Evolutionary conservation across 2,888 invertebrate genomes (phyloP).

Genomic region (Xestoiulus laeticollis): DNA sequence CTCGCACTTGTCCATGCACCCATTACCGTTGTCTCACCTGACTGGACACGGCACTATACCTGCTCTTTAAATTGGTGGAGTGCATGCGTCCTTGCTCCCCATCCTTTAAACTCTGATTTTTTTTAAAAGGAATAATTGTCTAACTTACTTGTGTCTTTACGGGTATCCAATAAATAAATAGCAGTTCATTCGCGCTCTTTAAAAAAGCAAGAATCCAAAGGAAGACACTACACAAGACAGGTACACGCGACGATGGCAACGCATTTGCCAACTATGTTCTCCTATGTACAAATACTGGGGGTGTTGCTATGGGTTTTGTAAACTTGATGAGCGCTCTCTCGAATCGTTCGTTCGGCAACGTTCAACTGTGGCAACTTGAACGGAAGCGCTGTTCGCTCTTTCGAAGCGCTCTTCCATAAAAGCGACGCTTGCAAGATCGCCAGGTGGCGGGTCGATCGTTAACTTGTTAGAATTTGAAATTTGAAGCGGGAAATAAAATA

Average conservation of each 20-base stretch:
- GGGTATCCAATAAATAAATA: not conserved
- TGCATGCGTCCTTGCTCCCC: not conserved
- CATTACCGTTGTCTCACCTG: not conserved
- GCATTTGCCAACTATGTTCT: not conserved
- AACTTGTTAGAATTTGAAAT: not conserved
- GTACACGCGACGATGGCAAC: slow-evolving; percentile 12
- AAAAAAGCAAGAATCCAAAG: not conserved
- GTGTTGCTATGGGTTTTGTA: not conserved
- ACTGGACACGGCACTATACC: not conserved
- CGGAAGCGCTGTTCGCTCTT: not conserved
- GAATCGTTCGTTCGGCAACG: not conserved
- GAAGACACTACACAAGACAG: slow-evolving; percentile 14
- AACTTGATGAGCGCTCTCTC: not conserved
- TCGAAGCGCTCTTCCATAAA: not conserved
- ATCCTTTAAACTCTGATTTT: not conserved
- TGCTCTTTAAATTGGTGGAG: not conserved
- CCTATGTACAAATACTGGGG: slow-evolving; percentile 12
- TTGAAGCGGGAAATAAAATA: not conserved
- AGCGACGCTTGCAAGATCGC: not conserved
- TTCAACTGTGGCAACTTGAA: not conserved
- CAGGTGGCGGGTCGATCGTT: not conserved
- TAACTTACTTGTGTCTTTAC: not conserved
- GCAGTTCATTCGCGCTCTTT: not conserved
- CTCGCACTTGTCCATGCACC: not conserved
- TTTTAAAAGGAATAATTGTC: not conserved